These are phyloP conservation scores for Lithophane semibrunnea DNA, from an alignment of 2,888 invertebrate genomes.

Conservation along the genomic window DNA sequence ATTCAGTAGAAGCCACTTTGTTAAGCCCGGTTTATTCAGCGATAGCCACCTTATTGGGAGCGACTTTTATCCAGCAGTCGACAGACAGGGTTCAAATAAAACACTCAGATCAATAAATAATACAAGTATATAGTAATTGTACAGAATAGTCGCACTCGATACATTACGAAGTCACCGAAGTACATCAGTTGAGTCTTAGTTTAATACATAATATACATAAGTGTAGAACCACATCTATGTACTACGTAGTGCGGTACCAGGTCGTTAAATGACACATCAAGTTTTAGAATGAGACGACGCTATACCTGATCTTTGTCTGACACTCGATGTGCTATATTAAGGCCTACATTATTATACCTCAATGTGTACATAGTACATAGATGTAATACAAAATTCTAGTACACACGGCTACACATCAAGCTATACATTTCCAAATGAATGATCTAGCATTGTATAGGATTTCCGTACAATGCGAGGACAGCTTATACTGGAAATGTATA, in stretches of 20 bases:
- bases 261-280: background rate
- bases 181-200: conserved; percentile 4
- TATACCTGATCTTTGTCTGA: background rate
- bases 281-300: background rate
- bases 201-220: conserved; percentile 32
- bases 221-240: too few relatives aligned
- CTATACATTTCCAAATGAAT: too few relatives aligned
- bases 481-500: too few relatives aligned
- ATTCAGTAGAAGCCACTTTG: too few relatives aligned
- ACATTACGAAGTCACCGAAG: conserved; percentile 8
- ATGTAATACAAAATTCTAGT: conserved; percentile 6
- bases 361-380: conserved; percentile 3
- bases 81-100: conserved; percentile 54
- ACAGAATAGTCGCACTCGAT: conserved; percentile 68
- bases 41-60: background rate
- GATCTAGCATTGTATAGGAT: too few relatives aligned
- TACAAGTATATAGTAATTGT: conserved; percentile 83
- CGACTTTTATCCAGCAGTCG: background rate
- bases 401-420: background rate
- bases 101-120: conserved; percentile 80
- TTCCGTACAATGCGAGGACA: too few relatives aligned
- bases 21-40: too few relatives aligned
- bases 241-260: background rate
- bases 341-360: background rate
- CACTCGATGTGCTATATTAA: background rate